Conservation (phyloP, 2,113 vertebrate genomes). For the Hyla sarda region DNA sequence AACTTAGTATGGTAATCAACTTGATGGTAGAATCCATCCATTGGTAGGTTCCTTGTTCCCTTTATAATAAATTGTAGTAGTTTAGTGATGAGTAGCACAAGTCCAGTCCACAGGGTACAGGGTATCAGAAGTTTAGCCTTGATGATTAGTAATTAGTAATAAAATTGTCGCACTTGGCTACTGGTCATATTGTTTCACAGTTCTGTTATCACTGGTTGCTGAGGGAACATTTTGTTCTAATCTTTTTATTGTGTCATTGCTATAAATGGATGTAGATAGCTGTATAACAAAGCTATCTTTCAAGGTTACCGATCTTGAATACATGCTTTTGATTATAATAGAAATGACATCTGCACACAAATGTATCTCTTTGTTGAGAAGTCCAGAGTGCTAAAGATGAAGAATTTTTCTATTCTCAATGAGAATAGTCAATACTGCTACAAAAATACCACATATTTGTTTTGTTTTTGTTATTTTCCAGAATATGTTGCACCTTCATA, state of each 20-base stretch:
- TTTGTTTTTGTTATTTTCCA: background rate
- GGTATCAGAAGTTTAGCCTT: no score
- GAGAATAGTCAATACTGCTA: background rate
- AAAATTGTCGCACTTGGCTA: background rate
- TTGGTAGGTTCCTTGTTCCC: no score
- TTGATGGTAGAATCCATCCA: no score
- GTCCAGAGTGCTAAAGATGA: background rate
- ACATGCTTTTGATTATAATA: background rate
- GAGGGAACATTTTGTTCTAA: conserved; percentile 8
- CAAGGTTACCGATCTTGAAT: conserved; percentile 30
- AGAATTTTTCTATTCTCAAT: conserved; percentile 6
- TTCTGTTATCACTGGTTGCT: background rate
- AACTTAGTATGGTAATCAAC: no score
- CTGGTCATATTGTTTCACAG: no score
- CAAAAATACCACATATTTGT: background rate
- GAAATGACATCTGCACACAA: conserved; percentile 37
- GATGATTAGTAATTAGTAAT: no score
- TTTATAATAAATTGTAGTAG: no score
- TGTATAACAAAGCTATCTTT: background rate
- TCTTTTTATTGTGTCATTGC: background rate
- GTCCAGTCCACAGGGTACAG: no score
- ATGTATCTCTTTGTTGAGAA: conserved; percentile 41
- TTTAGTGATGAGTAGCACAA: no score
- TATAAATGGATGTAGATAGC: background rate
- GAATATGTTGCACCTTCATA: background rate